Base-by-base conservation (phyloP, 2,113 vertebrate genomes). In the Carettochelys insculpta region DNA sequence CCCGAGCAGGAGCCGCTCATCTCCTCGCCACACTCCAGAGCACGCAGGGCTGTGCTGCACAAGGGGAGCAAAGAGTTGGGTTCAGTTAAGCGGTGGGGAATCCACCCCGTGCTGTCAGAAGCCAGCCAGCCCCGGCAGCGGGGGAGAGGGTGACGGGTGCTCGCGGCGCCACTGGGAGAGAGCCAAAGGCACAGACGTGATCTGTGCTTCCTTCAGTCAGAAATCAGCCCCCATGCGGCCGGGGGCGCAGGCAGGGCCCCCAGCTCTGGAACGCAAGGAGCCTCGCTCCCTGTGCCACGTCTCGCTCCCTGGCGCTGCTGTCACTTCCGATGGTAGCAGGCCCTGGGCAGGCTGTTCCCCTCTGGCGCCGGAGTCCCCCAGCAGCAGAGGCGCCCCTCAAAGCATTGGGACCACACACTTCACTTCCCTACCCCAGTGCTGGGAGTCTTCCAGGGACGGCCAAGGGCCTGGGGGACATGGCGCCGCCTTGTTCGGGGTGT, bases 1-100 rank as follows among this genome's bases (percentile, higher is more conserved):
- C 24, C 4, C 1, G 34, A 41, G 19, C 20, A 31, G 52, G 34
- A 0, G 1, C 25, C 34, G 13, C n/a, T 71, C 10, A 6, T 1
- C 78, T 0, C 5, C 34, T 68, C 0, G 19, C 65, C 68, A 22
- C 12, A 22, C 34, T 16, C 56, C 45, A 3, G 1, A 0, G 2
- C 48, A 2, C 48, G 0, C 0, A 2, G 24, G 5, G 43, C 12
- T 27, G 38, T 65, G 61, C 41, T 13, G 24, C 11, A 7, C 68
- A 4, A 43, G 13, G 12, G 22, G 65, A 38, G 25, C 41, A 41
- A 24, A 11, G 68, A 73, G 24, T 43, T 43, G 10, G 25, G 24
- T 43, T 5, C 38, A 41, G 3, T 41, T 41, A 27, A 13, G 68
- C 4, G 5, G 22, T 27, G 68, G 22, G 38, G 20, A 41, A 73